Conservation (phyloP, 2,113 vertebrate species). For the Gobio gobio region DNA sequence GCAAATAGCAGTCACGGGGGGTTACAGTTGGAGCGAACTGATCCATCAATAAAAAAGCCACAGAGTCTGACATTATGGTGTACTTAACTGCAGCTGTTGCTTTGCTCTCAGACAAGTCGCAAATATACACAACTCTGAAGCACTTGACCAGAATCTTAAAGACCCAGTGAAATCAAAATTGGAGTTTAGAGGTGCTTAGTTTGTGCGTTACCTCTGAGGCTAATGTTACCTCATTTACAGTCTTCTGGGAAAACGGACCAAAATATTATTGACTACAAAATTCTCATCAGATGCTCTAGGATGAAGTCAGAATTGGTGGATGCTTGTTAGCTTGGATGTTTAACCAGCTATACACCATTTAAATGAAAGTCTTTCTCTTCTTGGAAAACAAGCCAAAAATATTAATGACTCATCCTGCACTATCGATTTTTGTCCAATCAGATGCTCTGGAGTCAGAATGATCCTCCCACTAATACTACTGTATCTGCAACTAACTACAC, state of each 20-base stretch:
- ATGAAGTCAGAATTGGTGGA: not conserved
- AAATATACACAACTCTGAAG: constrained; percentile 12
- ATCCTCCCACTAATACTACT: not conserved
- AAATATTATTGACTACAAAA: not conserved
- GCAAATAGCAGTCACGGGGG: constrained; percentile 71
- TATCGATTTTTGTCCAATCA: not conserved
- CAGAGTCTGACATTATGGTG: constrained; percentile 26
- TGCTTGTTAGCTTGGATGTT: not conserved
- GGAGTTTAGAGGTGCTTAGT: not conserved
- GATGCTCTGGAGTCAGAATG: not conserved
- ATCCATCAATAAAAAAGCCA: constrained; percentile 63
- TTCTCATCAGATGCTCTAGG: not conserved
- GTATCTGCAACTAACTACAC: not conserved
- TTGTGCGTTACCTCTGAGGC: not conserved
- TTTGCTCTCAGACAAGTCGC: constrained; percentile 47
- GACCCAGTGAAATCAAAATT: not conserved
- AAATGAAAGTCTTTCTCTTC: not conserved
- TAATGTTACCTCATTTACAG: not conserved
- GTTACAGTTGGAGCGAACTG: constrained; percentile 76
- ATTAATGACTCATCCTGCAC: not conserved
- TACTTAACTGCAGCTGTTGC: constrained; percentile 52
- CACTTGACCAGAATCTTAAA: constrained; percentile 34
- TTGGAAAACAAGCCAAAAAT: not conserved
- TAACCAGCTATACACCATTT: not conserved
- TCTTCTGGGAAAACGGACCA: not conserved